Percentiles rank a stretch among this genome's conserved stretches.
Conservation (phyloP, 35 echinoderm and acorn worm genomes). For the Holothuria glaberrima region DNA sequence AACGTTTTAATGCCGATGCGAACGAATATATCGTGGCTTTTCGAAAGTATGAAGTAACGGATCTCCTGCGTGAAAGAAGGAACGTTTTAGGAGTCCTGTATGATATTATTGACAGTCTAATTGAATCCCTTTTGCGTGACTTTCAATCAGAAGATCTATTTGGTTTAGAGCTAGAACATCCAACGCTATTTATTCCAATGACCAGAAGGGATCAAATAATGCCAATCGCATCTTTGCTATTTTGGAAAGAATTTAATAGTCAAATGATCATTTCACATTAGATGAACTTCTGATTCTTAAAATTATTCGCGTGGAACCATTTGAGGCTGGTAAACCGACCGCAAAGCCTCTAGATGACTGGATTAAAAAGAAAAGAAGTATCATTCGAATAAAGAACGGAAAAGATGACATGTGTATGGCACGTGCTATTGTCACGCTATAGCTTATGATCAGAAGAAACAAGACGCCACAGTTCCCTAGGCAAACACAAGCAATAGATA, state of each 20-base stretch:
- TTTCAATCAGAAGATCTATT: not conserved
- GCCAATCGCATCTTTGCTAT: slow-evolving; percentile 8
- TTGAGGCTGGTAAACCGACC: not conserved
- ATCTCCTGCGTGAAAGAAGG: not conserved
- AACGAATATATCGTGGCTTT: not conserved
- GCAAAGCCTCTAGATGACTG: not conserved
- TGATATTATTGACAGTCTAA: slow-evolving; percentile 9
- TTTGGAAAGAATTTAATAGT: not conserved
- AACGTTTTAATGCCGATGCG: slow-evolving; percentile 23
- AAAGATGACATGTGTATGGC: slow-evolving; percentile 23
- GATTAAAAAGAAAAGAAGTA: not conserved
- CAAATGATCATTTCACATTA: slow-evolving; percentile 3
- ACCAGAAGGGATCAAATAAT: slow-evolving; percentile 12
- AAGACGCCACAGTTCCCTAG: not conserved
- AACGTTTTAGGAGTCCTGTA: not conserved
- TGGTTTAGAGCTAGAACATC: slow-evolving; percentile 30
- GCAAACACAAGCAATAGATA: not conserved
- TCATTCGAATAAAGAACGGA: not conserved
- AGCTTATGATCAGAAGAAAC: not conserved
- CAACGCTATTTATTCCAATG: slow-evolving; percentile 13
- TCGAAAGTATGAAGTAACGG: not conserved
- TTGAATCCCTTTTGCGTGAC: not conserved
- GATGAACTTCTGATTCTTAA: not conserved
- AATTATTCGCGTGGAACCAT: slow-evolving; percentile 12
- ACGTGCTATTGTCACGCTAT: slow-evolving; percentile 14